Conservation (phyloP, 2,113 vertebrate species). For the Camelus dromedarius region DNA sequence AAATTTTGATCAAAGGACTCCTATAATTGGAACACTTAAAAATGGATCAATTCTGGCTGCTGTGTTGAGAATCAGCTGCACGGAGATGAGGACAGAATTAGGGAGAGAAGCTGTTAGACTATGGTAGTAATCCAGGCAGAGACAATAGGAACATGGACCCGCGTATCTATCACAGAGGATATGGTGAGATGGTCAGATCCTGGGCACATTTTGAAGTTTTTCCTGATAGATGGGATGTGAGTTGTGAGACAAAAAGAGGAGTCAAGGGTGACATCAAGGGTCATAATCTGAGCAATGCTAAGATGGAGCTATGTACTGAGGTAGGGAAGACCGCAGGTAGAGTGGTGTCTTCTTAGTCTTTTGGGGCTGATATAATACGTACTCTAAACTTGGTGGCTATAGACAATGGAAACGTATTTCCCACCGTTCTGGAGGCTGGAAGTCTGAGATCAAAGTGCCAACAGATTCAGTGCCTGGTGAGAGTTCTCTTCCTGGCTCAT, state of each 20-base stretch:
- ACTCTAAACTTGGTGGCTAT: no score
- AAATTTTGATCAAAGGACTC: background rate
- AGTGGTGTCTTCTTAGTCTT: background rate
- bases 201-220: background rate
- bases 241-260: background rate
- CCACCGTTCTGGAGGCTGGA: background rate
- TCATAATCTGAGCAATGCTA: background rate
- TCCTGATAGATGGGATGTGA: background rate
- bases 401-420: background rate
- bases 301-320: background rate
- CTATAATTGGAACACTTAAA: background rate
- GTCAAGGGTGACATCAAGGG: background rate
- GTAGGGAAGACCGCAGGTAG: background rate
- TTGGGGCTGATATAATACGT: background rate
- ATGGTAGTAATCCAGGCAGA: background rate
- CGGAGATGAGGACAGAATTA: background rate
- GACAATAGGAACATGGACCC: accelerated
- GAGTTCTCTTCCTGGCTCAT: background rate
- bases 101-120: background rate
- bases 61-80: background rate
- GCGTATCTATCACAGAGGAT: background rate
- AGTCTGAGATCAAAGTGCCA: background rate
- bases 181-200: background rate
- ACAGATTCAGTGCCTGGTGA: background rate
- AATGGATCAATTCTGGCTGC: background rate